Conservation (phyloP, 2,797 vertebrate species). For the Eulemur coronatus region DNA sequence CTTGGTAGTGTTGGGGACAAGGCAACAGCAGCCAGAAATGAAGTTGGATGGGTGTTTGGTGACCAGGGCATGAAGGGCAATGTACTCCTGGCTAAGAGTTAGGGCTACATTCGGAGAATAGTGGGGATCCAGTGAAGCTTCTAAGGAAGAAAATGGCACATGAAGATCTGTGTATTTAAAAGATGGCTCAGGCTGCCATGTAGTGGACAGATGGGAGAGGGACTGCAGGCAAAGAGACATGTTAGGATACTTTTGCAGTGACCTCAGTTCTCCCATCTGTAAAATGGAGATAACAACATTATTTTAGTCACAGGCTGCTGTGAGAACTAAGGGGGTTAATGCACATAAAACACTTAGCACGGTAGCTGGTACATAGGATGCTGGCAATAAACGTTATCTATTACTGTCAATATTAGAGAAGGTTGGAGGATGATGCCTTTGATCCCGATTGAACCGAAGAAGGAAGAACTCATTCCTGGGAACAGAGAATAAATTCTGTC, state of each 20-base stretch:
- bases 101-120: neutral
- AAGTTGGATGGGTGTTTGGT: neutral
- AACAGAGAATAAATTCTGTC: slow-evolving; percentile 48
- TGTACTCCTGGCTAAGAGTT: neutral
- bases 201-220: neutral
- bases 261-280: neutral
- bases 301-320: neutral
- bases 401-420: neutral
- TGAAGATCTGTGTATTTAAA: neutral
- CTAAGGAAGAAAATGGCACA: neutral
- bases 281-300: neutral
- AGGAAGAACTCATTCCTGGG: slow-evolving; percentile 28
- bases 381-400: neutral
- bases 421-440: neutral
- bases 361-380: neutral
- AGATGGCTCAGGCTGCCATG: neutral
- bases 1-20: neutral
- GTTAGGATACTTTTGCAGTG: neutral
- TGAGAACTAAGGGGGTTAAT: neutral
- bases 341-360: neutral
- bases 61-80: neutral
- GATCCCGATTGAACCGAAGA: neutral
- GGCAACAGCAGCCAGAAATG: neutral
- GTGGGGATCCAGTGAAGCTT: neutral
- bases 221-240: neutral